A percentile compares a stretch with the other conserved stretches of the same genome.
Conservation (phyloP, 1,140 invertebrate species). For the Micrasema longulum region DNA sequence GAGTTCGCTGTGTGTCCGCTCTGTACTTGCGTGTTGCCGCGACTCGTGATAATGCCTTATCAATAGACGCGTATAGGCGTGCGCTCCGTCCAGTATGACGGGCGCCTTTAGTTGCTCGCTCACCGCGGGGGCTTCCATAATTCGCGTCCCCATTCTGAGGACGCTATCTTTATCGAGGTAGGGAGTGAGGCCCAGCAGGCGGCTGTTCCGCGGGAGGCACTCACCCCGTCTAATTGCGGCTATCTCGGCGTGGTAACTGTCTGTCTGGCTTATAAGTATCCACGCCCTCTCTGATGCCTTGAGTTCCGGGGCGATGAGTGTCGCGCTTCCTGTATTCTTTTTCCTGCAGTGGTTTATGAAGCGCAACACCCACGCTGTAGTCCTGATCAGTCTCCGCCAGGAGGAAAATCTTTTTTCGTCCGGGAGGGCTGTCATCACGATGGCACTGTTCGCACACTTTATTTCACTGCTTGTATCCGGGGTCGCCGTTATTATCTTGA, state of each 20-base stretch:
- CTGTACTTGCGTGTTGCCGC: not conserved
- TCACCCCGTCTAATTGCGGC: not conserved
- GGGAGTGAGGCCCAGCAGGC: not conserved
- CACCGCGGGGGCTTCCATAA: not conserved
- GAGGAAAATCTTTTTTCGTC: not conserved
- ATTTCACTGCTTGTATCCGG: not conserved
- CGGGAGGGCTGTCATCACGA: not conserved
- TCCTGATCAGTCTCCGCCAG: not conserved
- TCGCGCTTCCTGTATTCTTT: slow-evolving; percentile 37
- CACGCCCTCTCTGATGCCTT: not conserved
- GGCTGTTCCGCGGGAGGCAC: not conserved
- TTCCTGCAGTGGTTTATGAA: not conserved
- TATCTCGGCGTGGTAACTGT: not conserved
- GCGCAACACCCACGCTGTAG: not conserved
- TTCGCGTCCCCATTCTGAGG: not conserved
- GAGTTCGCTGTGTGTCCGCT: not conserved
- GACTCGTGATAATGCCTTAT: not conserved
- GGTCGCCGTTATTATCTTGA: not conserved
- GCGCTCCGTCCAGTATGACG: not conserved
- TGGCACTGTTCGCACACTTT: not conserved
- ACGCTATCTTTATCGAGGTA: not conserved
- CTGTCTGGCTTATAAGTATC: not conserved
- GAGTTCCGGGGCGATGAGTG: slow-evolving; percentile 51
- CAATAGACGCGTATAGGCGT: not conserved
- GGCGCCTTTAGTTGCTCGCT: not conserved